Evolutionary conservation across 53 echinoderm and acorn worm genomes (phyloP), one percentile per base, ranked within the genome.

Genomic region (Hippasteria phrygiana): DNA sequence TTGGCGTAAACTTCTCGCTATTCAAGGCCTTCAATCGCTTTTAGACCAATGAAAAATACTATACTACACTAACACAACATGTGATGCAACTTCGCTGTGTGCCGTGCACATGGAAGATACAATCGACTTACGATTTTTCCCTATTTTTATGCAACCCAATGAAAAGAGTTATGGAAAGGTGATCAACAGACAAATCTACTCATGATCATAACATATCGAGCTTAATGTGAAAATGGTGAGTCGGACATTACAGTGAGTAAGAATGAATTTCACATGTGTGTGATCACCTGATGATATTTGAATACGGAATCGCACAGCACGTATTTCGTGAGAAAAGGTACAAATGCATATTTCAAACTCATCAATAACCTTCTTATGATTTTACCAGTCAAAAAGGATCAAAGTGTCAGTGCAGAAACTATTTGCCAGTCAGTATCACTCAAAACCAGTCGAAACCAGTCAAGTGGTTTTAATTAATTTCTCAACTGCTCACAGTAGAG

Each of bases 1-100:
- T 85, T 85, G 71, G 85, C 20, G 50, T 2, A 48, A 71, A 34
- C 34, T 50, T 43, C 26, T 22, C 16, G 26, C 46, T 5, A 63
- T 10, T 38, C 12, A 16, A 71, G 20, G 1, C 17, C 17, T 6
- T 38, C 12, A 28, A 29, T 27, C 4, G 18, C 20, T 3, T 22
- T 1, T 70, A 40, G 38, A 36, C 85, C 85, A 85, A 85, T 85
- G 5, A 85, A 32, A 53, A 18, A 2, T 34, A 85, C n/a, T 51
- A 50, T 85, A 85, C 51, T 16, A 81, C 12, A 17, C n/a, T 20
- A 18, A 6, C 53, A 12, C 31, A 47, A n/a, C 28, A 48, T 62
- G 54, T 39, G 11, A 24, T 39, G 38, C 55, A 54, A n/a, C n/a
- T n/a, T n/a, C n/a, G n/a, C n/a, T 78, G 34, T 53, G 22, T 54